Base-by-base conservation (phyloP, 2,797 vertebrate genomes). In the Sebastes minor region DNA sequence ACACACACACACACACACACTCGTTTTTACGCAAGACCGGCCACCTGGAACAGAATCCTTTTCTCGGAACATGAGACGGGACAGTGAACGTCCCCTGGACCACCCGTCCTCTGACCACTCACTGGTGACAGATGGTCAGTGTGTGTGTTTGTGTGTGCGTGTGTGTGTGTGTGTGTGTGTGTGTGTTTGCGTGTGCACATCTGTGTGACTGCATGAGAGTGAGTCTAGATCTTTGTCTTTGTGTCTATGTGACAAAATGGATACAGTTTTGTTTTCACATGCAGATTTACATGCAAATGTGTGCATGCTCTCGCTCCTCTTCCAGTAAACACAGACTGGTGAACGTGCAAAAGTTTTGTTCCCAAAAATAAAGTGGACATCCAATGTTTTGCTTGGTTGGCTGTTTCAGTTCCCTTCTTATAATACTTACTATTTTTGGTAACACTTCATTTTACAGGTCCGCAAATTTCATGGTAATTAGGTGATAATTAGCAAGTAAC, bases 61-160 rank as follows among this genome's bases (percentile, higher is more conserved):
- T 67, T 63, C 74, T 71, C 8, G 57, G 82, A 93, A 94, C 74
- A 65, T 86, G 87, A 93, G 88, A 91, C 49, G 76, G 75, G 89
- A 89, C 84, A 84, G 72, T 77, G 57, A 85, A 71, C 1, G 56
- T 83, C 78, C 78, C 78, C 12, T 61, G 69, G 91, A 91, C 89
- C 89, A 90, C 89, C 89, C 90, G 80, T 89, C 77, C 70, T 84
- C 86, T 79, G 81, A 80, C 65, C 78, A 69, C 78, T 85, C 53
- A 59, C 22, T 70, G 38, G 32, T 81, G 85, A 78, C 88, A 90
- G 87, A 89, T 88, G 85, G 83, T 67, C 27, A 4, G 16, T 65
- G 67, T 78, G 66, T 84, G 71, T 69, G 28, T 73, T 25, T 71
- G 20, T 35, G 4, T 35, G 10, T 33, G 33, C 0, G 12, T 57